phyloP scores from a whole-genome alignment of 2,888 invertebrate genomes.

The Conus canariensis region DNA sequence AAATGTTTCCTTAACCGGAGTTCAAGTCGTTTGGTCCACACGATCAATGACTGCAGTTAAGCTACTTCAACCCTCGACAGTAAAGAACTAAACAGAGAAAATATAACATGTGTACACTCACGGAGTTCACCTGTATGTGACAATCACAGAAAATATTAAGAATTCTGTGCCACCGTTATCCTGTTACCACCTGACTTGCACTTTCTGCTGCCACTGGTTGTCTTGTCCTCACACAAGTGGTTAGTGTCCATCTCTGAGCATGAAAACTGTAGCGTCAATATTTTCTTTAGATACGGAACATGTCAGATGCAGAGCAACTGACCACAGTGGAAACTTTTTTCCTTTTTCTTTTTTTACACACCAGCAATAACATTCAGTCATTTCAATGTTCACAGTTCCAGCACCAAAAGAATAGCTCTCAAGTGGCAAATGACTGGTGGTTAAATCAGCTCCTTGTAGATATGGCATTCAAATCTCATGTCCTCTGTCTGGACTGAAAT shows the following conservation, averaged over 20 bases:
- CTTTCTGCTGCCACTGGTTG: background rate
- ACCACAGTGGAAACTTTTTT: background rate
- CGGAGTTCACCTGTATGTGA: background rate
- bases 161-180: background rate
- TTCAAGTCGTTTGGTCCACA: background rate
- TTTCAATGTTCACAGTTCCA: background rate
- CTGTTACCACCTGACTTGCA: background rate
- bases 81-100: no score
- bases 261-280: background rate
- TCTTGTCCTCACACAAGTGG: background rate
- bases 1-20: background rate
- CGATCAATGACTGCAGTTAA: background rate
- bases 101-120: no score
- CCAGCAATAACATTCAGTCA: background rate
- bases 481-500: background rate
- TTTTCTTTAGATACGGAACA: background rate
- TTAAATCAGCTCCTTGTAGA: background rate
- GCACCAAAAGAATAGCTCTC: background rate
- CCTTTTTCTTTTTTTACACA: background rate
- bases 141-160: background rate
- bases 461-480: constrained; percentile 24
- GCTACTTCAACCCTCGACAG: no score
- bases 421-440: background rate
- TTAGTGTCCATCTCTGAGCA: background rate
- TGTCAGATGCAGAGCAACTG: background rate